A percentile compares a stretch with the other conserved stretches of the same genome.
Evolutionary conservation across 2,113 vertebrate genomes (phyloP).

Genomic region (Paracanthobrama guichenoti): DNA sequence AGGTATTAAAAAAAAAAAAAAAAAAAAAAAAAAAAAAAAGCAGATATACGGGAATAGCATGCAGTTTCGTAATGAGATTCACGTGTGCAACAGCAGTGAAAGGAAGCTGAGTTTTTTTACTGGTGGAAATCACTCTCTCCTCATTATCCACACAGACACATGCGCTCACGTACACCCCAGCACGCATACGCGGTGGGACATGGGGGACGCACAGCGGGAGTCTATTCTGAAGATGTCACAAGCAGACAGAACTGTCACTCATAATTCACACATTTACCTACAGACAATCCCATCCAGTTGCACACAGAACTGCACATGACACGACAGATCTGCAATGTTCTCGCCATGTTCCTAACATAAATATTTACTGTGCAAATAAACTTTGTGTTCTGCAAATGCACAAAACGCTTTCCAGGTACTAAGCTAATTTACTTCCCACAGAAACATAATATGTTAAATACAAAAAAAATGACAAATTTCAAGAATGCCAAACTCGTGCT

Average conservation of each 20-base stretch:
- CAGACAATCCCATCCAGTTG: slow-evolving; percentile 11
- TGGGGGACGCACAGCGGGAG: slow-evolving; percentile 11
- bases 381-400: not conserved
- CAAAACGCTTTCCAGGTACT: not conserved
- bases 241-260: slow-evolving; percentile 31
- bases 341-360: not conserved
- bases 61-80: slow-evolving; percentile 49
- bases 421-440: not conserved
- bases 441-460: not conserved
- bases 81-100: slow-evolving; percentile 25
- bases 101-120: not conserved
- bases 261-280: slow-evolving; percentile 38
- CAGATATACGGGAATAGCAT: not conserved
- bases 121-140: slow-evolving; percentile 39
- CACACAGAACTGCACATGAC: not conserved
- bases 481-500: not conserved
- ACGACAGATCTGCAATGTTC: not conserved
- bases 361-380: slow-evolving; percentile 9
- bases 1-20: too few species aligned
- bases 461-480: not conserved
- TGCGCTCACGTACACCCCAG: slow-evolving; percentile 9
- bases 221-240: slow-evolving; percentile 38
- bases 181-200: slow-evolving; percentile 12
- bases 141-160: slow-evolving; percentile 35
- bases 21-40: not conserved